Evolutionary conservation across 2,888 invertebrate genomes (phyloP), one percentile per base, ranked within the genome.

Genomic region (Platerodrilus igneus): DNA sequence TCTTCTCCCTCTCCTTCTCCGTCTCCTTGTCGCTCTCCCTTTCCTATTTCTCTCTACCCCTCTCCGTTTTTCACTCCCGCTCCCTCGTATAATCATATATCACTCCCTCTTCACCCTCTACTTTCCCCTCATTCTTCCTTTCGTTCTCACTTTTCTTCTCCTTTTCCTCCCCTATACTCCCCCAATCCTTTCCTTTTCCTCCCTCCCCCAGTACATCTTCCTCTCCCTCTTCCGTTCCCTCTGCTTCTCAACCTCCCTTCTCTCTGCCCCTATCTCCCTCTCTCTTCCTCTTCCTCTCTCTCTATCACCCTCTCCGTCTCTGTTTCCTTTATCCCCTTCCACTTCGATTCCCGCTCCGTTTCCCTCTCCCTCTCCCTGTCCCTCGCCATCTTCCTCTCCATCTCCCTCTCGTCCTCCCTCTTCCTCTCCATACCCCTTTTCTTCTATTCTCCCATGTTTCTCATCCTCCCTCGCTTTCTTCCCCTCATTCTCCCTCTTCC

Each of bases 381-480:
- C 9, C 8, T 33, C 19, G 7, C 13, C 8, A 9, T n/a, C 16
- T 9, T 28, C 25, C 8, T 9, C n/a, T 9, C 25, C 11, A 4
- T 7, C 10, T 28, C 26, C 10, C 13, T 20, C 20, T 21, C 9
- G 9, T 28, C 22, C 17, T 9, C 30, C 14, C 21, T 10, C 13
- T 17, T 13, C 20, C 29, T 11, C 19, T 9, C 34, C 25, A 4
- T 8, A 15, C 4, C n/a, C 11, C 20, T 7, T 17, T 32, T 19
- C n/a, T 18, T 14, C 8, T 11, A 20, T 19, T 23, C 9, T 15
- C 26, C 8, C 28, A 28, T 45, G 21, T 9, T 26, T 53, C 52
- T 27, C 27, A 7, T 14, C n/a, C 15, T 27, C 13, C 13, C 15
- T 11, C 13, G 4, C 11, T 11, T 14, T 11, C n/a, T 13, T n/a